phyloP scores from a whole-genome alignment of 2,797 vertebrate genomes.

The Eospalax fontanierii region DNA sequence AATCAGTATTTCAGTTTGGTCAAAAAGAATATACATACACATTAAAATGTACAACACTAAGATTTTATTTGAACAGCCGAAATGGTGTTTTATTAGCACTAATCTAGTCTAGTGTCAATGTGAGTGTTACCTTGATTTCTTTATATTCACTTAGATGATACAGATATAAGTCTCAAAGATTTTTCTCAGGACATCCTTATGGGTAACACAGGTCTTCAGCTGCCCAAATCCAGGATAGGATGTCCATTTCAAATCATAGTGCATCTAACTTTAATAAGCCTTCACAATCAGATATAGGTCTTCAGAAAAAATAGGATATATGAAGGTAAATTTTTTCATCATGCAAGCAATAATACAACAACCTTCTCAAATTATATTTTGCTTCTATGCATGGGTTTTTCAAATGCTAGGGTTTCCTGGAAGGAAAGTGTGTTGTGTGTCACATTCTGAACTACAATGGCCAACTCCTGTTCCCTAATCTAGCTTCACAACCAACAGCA shows the following conservation, averaged over 20 bases:
- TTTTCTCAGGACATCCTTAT: background rate
- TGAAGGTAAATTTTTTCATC: background rate
- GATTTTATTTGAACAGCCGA: conserved; percentile 8
- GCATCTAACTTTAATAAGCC: background rate
- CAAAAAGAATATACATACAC: background rate
- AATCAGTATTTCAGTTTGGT: background rate
- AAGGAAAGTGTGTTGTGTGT: background rate
- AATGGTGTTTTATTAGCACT: background rate
- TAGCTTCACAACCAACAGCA: background rate
- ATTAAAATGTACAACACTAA: conserved; percentile 19
- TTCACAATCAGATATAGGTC: background rate
- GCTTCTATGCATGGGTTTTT: background rate
- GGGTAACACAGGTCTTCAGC: background rate
- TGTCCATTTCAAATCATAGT: background rate
- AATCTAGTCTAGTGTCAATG: background rate
- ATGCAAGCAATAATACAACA: background rate
- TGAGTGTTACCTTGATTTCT: background rate
- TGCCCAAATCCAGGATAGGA: fast-evolving
- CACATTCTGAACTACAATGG: background rate
- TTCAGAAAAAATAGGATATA: background rate
- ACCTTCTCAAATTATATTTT: background rate
- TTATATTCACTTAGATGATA: background rate
- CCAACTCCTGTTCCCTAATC: background rate
- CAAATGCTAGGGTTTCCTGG: background rate
- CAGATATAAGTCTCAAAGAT: no score